Percentiles rank a stretch among this genome's conserved stretches.
These are phyloP conservation scores for Euura saliciscinereae DNA, from an alignment of 1,140 invertebrate genomes.

Conservation along the genomic window DNA sequence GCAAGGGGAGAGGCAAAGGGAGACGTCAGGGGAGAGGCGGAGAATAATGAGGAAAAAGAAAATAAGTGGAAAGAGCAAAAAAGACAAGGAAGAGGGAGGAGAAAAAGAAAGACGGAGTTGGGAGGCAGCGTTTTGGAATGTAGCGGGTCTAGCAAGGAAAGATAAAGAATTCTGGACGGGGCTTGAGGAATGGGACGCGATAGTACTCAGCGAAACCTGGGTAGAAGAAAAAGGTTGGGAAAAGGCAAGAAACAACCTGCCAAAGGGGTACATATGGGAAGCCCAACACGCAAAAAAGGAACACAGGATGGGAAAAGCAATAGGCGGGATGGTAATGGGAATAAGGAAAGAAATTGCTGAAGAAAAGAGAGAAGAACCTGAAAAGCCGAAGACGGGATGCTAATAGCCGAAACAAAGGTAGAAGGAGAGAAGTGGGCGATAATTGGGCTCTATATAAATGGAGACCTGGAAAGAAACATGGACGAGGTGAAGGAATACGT, in stretches of 20 bases:
- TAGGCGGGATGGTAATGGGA: slow-evolving; percentile 27
- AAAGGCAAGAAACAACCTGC: slow-evolving; percentile 13
- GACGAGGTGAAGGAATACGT: slow-evolving; percentile 14
- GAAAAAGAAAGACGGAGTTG: slow-evolving; percentile 3
- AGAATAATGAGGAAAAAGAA: neutral
- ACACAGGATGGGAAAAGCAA: slow-evolving; percentile 27
- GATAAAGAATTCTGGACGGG: slow-evolving; percentile 23
- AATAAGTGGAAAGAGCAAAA: neutral
- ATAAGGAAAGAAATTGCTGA: slow-evolving; percentile 19
- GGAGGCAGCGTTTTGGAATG: slow-evolving; percentile 18
- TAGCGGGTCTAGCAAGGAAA: slow-evolving; percentile 19
- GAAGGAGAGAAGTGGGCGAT: neutral
- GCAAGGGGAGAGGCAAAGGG: slow-evolving; percentile 3
- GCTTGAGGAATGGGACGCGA: slow-evolving; percentile 20
- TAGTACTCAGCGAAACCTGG: slow-evolving; percentile 28
- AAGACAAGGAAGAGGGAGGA: slow-evolving; percentile 10
- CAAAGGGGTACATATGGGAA: slow-evolving; percentile 23
- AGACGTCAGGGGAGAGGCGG: slow-evolving; percentile 4
- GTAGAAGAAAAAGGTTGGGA: slow-evolving; percentile 21
- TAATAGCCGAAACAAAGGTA: neutral
- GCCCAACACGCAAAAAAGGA: slow-evolving; percentile 18
- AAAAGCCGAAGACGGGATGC: slow-evolving; percentile 11
- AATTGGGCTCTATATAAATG: slow-evolving; percentile 23
- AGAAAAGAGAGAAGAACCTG: slow-evolving; percentile 4
- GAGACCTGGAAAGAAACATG: slow-evolving; percentile 11